Evolutionary conservation across 2,888 invertebrate genomes (phyloP), one percentile per base, ranked within the genome.

Genomic region (Helicoverpa assulta): DNA sequence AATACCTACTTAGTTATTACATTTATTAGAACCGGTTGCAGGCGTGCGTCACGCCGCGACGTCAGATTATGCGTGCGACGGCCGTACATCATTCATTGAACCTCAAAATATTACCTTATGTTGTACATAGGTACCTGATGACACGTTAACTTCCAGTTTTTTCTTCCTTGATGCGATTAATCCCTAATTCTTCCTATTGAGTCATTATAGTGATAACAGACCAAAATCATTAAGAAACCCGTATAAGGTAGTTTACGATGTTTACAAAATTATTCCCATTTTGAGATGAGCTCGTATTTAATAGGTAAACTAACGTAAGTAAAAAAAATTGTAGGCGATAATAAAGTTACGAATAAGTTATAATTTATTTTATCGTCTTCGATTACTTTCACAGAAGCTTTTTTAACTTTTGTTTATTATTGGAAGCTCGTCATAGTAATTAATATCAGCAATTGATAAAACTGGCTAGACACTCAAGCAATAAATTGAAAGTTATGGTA

Each of bases 11-110:
- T 47, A 40, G 47, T 47, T 84, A 86, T 82, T 78, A 67, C 82
- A 85, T 76, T 85, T 88, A 88, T 86, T 86, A 82, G 85, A 88
- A 87, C 83, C 73, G 80, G 73, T 84, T 78, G 61, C 63, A 52
- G 67, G 43, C 58, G 58, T 78, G 78, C 76, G 73, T 82, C 82
- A 81, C 57, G 26, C n/a, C 40, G 51, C 18, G 67, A 67, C 81
- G 78, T 73, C 83, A 83, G 65, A 5, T n/a, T 26, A 14, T 50
- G 59, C 56, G 76, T 21, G 67, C 53, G 68, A 65, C 60, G 70
- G 57, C 60, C 54, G 65, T 52, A 21, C 14, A 52, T 21, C 14
- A 52, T 60, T 55, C 55, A 47, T 29, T 66, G 58, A 56, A 69
- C 58, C 43, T 60, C 57, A 33, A 64, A 73, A 60, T 37, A 33